phyloP scores from a whole-genome alignment of 2,888 invertebrate species.

The Clostera curtula region DNA sequence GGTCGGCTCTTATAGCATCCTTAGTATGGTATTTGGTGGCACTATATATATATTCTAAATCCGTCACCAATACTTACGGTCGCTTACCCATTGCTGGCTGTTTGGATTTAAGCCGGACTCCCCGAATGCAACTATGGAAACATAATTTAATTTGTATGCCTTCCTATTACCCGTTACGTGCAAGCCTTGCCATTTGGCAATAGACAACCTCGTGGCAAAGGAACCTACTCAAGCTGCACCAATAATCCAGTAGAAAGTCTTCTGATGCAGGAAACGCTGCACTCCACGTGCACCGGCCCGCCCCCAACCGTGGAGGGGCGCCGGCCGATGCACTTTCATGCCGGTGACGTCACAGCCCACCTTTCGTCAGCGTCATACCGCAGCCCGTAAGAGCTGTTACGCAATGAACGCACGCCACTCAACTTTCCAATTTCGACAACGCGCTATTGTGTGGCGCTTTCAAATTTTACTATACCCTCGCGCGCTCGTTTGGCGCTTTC shows the following conservation, averaged over 20 bases:
- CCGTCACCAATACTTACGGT: no score
- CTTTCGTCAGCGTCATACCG: constrained; percentile 69
- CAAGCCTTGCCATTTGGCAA: no score
- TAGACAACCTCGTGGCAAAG: no score
- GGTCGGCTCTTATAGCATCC: no score
- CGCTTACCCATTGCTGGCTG: no score
- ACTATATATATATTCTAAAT: no score
- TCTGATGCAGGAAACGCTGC: constrained; percentile 61
- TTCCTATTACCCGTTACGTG: no score
- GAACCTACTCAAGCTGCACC: constrained; percentile 30
- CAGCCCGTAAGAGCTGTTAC: constrained; percentile 67
- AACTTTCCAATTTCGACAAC: constrained; percentile 75
- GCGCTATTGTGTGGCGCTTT: constrained; percentile 74
- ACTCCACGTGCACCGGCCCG: constrained; percentile 36
- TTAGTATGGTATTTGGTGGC: no score
- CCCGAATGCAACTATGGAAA: no score
- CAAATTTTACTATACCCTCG: constrained; percentile 69
- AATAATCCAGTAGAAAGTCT: constrained; percentile 73
- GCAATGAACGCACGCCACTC: constrained; percentile 67
- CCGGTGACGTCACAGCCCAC: constrained; percentile 65
- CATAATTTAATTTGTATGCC: no score
- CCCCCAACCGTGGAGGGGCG: constrained; percentile 40
- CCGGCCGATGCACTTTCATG: constrained; percentile 72
- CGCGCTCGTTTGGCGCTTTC: constrained; percentile 61
- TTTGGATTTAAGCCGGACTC: no score